Base-by-base conservation (phyloP, 2,888 invertebrate genomes). In the Lasioglossum malachurum region DNA sequence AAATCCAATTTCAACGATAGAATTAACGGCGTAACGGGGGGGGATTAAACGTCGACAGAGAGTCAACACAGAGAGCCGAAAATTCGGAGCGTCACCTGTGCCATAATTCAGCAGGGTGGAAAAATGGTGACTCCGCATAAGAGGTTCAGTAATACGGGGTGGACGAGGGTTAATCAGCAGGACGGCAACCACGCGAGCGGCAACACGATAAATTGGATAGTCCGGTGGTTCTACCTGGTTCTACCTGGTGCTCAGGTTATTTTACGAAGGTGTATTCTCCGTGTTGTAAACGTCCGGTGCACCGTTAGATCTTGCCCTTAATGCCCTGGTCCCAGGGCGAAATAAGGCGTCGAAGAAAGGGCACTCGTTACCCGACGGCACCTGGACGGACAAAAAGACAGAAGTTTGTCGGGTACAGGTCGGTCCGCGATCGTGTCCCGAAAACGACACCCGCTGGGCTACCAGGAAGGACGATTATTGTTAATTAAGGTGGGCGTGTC, bases 391-490 rank as follows among this genome's bases (percentile, higher is more conserved):
- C 83, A 87, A 90, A 88, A 88, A 89, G 87, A 90, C 87, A 90
- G 67, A 87, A 89, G 78, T 87, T 89, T 87, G 53, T 84, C 64
- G 84, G 79, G 77, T 71, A 60, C 53, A 53, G 53, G 53, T 23
- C 53, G 89, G 81, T 83, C 80, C 86, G 88, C 14, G 60, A 60
- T 60, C 27, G n/a, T 27, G 27, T 60, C 27, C 60, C 27, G 60
- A 27, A 75, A 79, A 60, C 85, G 90, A 79, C 92, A 91, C 92
- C 92, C 90, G 93, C 93, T 91, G 93, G 82, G 93, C 86, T 93
- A 92, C 92, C 89, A 89, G 89, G 91, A 93, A 91, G 90, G 91
- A 92, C 91, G 90, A 90, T 92, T 89, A 89, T 91, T 92, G 89
- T 93, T 93, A 93, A 93, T 93, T 93, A 92, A 91, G 86, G 85